A percentile compares a stretch with the other conserved stretches of the same genome.
Evolutionary conservation across 35 echinoderm and acorn worm species (phyloP).

Genomic region (Holothuria glaberrima): DNA sequence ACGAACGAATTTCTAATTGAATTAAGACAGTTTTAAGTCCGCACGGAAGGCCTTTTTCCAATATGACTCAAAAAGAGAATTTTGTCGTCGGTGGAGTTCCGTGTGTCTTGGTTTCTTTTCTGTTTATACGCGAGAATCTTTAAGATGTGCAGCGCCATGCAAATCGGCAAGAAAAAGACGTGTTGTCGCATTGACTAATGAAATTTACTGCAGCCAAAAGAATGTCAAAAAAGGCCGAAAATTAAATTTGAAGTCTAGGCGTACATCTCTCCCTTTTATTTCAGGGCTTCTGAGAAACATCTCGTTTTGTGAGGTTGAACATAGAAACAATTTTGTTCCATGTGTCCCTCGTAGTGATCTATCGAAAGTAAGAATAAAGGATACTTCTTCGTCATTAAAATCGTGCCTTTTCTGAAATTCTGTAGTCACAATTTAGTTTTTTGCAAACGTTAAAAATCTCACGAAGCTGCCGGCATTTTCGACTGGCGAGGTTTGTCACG

Average conservation of each 20-base stretch:
- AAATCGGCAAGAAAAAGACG: constrained; percentile 31
- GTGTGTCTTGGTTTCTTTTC: background rate
- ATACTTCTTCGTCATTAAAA: constrained; percentile 32
- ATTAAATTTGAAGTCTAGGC: constrained; percentile 48
- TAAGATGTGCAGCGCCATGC: constrained; percentile 46
- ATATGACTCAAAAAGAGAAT: constrained; percentile 21
- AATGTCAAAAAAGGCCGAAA: constrained; percentile 51
- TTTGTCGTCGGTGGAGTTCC: background rate
- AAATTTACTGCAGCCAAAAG: constrained; percentile 54
- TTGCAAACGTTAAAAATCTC: constrained; percentile 16
- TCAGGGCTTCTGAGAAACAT: background rate
- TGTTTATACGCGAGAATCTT: background rate
- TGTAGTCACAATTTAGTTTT: constrained; percentile 33
- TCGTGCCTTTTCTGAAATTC: constrained; percentile 49
- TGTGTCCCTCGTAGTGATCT: constrained; percentile 36
- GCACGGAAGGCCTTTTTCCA: constrained; percentile 41
- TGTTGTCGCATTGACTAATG: constrained; percentile 45
- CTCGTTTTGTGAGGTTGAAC: constrained; percentile 17
- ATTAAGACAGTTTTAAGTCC: constrained; percentile 32
- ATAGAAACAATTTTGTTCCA: background rate
- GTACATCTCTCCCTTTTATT: constrained; percentile 40
- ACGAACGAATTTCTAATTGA: constrained; percentile 50
- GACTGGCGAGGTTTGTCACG: constrained; percentile 37
- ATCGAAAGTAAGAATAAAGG: constrained; percentile 19
- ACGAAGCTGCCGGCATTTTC: constrained; percentile 36